Evolutionary conservation across 92 coral and sea anemone species (phyloP), one percentile per base, ranked within the genome.

Genomic region (Epizoanthus stellaris): DNA sequence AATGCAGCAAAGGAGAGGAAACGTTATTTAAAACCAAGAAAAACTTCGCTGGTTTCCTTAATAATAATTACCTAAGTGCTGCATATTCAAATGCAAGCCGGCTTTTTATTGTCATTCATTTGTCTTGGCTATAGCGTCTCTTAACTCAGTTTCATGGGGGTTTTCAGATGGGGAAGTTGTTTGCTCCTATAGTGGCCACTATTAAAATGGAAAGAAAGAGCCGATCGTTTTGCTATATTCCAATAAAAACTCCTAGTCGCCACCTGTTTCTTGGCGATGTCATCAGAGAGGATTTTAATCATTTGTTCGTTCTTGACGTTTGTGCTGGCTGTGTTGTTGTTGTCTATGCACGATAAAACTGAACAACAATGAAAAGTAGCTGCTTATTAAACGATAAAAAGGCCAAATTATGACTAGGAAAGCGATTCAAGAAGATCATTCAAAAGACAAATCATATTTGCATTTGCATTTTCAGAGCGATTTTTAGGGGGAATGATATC

Each of bases 61-160:
- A 30, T 30, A 30, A 30, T 30, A 30, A 77, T 61, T 77, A 71
- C 68, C 72, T 63, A 43, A 79, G 83, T 63, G 49, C 30, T 43
- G 14, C 70, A 56, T 79, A 79, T 79, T 79, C 83, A 79, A 79
- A 79, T 79, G 61, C 40, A 79, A 70, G 59, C 42, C 72, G 25
- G 71, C 83, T 43, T 79, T 60, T 77, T 77, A 77, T 77, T 79
- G 73, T 17, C 45, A 63, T 63, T 63, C 72, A 79, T 79, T 62
- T 61, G 72, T 59, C 23, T 13, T 79, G 59, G 52, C 6, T 36
- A 47, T 61, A 63, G 23, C 40, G n/a, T 79, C 40, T 45, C 65
- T 30, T 62, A 79, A 40, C 40, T 30, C 36, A 30, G 36, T 79
- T 63, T 14, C 30, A 64, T 39, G 49, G 70, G 21, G 58, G 45